These are phyloP conservation scores for Drosophila lutescens DNA, from an alignment of 2,888 invertebrate genomes.

Conservation along the genomic window DNA sequence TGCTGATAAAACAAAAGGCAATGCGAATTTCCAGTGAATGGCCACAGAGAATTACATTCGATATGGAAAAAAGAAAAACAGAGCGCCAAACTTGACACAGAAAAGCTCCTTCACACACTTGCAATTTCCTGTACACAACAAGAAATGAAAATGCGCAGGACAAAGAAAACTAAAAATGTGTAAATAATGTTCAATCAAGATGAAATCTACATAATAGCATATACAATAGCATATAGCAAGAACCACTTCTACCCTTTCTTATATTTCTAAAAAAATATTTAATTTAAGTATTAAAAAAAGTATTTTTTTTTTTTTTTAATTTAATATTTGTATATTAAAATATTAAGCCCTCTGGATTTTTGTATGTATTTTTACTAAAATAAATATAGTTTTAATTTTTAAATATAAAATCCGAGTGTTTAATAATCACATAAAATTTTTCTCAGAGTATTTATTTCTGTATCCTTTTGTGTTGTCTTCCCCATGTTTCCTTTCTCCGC, in stretches of 20 bases:
- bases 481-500: constrained; percentile 3
- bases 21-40: constrained; percentile 43
- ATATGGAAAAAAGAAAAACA: constrained; percentile 20
- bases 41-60: constrained; percentile 32
- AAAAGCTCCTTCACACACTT: constrained; percentile 22
- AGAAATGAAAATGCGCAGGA: not conserved
- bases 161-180: not conserved
- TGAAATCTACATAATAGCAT: too few relatives aligned
- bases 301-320: too few relatives aligned
- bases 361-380: too few relatives aligned
- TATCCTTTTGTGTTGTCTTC: constrained; percentile 60
- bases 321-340: too few relatives aligned
- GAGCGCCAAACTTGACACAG: constrained; percentile 55
- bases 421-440: not conserved
- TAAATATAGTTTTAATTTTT: too few relatives aligned
- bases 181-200: too few relatives aligned
- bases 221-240: too few relatives aligned
- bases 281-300: too few relatives aligned
- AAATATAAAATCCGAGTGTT: too few relatives aligned
- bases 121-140: not conserved
- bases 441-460: constrained; percentile 53
- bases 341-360: too few relatives aligned
- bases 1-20: constrained; percentile 44
- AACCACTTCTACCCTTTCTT: too few relatives aligned
- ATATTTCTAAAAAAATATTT: too few relatives aligned